Percentiles rank a stretch among this genome's conserved stretches.
These are phyloP conservation scores for Sphenopsis melanotis DNA, from an alignment of 2,797 vertebrate species.

Conservation along the genomic window DNA sequence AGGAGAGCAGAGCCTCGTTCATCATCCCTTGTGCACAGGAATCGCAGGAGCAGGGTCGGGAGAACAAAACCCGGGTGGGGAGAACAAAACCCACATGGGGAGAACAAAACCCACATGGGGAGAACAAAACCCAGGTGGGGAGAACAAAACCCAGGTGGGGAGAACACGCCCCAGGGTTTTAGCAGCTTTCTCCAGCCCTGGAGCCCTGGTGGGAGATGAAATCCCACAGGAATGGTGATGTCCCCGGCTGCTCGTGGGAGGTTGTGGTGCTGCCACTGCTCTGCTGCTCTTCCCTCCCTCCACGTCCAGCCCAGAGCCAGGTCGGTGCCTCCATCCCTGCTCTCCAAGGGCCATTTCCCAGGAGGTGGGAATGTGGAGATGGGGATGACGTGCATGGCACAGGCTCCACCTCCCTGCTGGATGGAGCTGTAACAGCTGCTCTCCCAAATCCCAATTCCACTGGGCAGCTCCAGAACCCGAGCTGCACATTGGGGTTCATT, in stretches of 20 bases:
- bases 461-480: neutral
- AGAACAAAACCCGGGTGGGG: neutral
- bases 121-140: neutral
- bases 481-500: neutral
- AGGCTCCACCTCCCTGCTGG: neutral
- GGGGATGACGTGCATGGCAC: neutral
- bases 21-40: neutral
- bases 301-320: neutral
- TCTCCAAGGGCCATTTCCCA: neutral
- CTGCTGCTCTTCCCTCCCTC: neutral
- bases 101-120: neutral
- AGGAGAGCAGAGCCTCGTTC: neutral
- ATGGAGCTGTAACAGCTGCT: neutral
- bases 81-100: neutral
- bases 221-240: neutral
- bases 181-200: slow-evolving; percentile 37
- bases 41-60: neutral
- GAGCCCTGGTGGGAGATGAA: neutral
- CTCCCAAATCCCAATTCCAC: neutral
- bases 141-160: neutral
- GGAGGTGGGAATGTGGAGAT: neutral
- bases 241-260: neutral
- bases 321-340: neutral
- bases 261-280: neutral
- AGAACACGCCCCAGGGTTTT: neutral